Conservation (phyloP, 2,888 invertebrate genomes). For the Hypolimnas misippus region DNA sequence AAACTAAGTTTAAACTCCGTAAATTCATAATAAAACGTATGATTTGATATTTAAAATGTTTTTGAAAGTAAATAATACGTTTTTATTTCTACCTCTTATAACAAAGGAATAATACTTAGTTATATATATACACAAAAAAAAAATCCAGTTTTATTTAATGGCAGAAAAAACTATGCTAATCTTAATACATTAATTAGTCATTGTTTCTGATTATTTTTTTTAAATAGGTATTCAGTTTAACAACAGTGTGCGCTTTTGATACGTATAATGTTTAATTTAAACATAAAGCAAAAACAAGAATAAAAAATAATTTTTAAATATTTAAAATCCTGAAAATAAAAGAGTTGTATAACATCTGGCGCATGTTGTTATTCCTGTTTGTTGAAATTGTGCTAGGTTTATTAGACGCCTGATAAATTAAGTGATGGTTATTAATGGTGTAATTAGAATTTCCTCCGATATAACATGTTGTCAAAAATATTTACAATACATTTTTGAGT, state of each 20-base stretch:
- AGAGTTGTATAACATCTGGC: constrained; percentile 1
- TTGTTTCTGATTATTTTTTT: no score
- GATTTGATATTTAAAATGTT: neutral
- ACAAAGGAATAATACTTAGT: neutral
- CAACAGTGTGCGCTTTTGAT: no score
- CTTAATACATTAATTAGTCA: no score
- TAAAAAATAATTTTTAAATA: neutral
- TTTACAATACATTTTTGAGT: neutral
- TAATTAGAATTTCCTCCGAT: constrained; percentile 4
- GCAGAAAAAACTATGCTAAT: no score
- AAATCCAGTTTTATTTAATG: no score
- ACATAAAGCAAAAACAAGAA: neutral
- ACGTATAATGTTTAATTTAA: no score
- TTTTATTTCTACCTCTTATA: neutral
- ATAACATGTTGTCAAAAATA: no score
- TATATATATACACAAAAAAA: no score
- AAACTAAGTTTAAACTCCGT: neutral
- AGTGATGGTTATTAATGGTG: neutral
- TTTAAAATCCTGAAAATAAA: no score
- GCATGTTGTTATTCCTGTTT: neutral
- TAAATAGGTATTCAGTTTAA: no score
- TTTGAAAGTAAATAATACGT: neutral
- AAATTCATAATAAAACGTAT: neutral
- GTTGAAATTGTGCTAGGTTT: neutral
- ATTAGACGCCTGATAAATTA: neutral